Evolutionary conservation across 2,888 invertebrate genomes (phyloP).

Genomic region (Phengaris arion): DNA sequence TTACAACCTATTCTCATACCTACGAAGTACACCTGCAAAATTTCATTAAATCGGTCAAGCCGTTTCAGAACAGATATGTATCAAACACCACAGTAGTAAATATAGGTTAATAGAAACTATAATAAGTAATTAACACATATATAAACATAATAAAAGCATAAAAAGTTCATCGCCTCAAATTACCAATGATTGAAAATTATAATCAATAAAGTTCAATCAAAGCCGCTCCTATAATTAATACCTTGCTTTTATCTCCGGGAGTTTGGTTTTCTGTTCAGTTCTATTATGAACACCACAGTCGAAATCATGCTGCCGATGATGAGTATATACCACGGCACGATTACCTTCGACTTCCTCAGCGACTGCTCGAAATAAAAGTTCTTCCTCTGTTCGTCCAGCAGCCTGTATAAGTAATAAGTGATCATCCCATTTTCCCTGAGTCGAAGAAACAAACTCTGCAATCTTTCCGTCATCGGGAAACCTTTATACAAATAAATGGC

Average conservation of each 20-base stretch:
- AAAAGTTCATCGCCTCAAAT: too few species aligned
- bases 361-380: conserved; percentile 28
- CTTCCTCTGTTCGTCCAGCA: conserved; percentile 31
- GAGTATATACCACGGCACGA: conserved; percentile 51
- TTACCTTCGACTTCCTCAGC: conserved; percentile 35
- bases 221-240: too few species aligned
- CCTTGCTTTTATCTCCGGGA: neutral
- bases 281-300: conserved; percentile 40
- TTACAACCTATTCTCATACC: too few species aligned
- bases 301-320: conserved; percentile 44
- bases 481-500: conserved; percentile 58
- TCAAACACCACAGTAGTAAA: too few species aligned
- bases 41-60: too few species aligned
- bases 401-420: conserved; percentile 30
- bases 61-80: too few species aligned
- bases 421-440: conserved; percentile 50
- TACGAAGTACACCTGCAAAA: too few species aligned
- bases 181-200: too few species aligned
- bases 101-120: too few species aligned
- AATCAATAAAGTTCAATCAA: too few species aligned
- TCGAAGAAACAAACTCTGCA: conserved; percentile 44
- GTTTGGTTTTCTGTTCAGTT: conserved; percentile 31
- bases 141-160: too few species aligned
- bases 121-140: too few species aligned
- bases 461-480: conserved; percentile 48